Evolutionary conservation across 1,140 invertebrate species (phyloP).

Genomic region (Heterodera carotae): DNA sequence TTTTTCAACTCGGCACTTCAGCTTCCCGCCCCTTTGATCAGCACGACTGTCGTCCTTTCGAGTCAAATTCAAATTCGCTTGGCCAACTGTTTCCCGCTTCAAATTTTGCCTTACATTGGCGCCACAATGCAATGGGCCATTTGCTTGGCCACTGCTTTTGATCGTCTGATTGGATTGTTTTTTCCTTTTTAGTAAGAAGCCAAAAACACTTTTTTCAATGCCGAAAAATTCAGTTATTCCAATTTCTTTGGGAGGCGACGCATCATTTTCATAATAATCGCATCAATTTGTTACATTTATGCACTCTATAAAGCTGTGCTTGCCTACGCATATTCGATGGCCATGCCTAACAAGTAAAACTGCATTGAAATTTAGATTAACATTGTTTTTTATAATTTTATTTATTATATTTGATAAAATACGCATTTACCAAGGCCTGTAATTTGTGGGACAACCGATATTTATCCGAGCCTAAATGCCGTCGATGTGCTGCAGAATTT

Average conservation of each 20-base stretch:
- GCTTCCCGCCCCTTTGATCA: not conserved
- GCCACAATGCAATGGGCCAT: not conserved
- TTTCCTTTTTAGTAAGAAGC: not conserved
- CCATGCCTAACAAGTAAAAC: not conserved
- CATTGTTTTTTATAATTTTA: no score
- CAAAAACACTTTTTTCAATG: not conserved
- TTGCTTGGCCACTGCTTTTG: not conserved
- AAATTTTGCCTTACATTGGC: not conserved
- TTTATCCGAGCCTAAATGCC: not conserved
- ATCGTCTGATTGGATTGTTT: not conserved
- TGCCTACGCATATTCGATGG: not conserved
- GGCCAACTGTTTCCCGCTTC: not conserved
- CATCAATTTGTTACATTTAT: not conserved
- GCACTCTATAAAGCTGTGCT: not conserved
- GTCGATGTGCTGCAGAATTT: not conserved
- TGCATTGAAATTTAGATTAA: no score
- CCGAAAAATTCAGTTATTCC: not conserved
- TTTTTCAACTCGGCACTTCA: not conserved
- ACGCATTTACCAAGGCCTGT: not conserved
- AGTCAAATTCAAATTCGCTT: not conserved
- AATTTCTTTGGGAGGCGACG: not conserved
- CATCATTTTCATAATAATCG: not conserved
- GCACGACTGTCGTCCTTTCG: not conserved
- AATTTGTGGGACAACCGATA: not conserved
- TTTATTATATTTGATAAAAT: no score